Base-by-base conservation (phyloP, 2,113 vertebrate genomes). In the Stomatorhinus ivindoensis region DNA sequence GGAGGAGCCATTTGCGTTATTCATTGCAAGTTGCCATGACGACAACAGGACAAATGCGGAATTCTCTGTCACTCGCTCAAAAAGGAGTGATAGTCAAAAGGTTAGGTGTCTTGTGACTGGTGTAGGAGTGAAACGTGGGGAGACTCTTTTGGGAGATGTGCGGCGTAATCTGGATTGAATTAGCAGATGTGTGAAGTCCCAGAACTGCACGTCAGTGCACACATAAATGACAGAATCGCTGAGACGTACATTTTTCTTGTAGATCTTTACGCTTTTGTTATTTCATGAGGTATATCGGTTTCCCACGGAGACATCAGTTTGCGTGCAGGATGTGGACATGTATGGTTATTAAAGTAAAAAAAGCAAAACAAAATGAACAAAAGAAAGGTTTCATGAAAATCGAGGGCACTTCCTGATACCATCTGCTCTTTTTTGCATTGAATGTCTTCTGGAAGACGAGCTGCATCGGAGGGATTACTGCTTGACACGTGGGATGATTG, bases 41-140 rank as follows among this genome's bases (percentile, higher is more conserved):
- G 90, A 92, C 55, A 91, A 92, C 87, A 90, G 88, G 90, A 93
- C 93, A 93, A 93, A 92, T 90, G 91, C 87, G 91, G 89, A 90
- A 92, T 90, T 91, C 91, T 89, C 90, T 15, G 86, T 83, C 76
- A 73, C 61, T 24, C 3, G 24, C 82, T 87, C 6, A 44, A 44
- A 58, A 58, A 58, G 31, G 87, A 61, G 47, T 80, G 88, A 83
- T 11, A 35, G 73, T 53, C 35, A 83, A 84, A 61, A 89, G 51
- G 35, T 82, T 50, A 50, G 35, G 35, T 82, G 50, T 89, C 88
- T 35, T 51, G 46, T 80, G 44, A 31, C 27, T 76, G 53, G 19
- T 87, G 86, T 55, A 84, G 82, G 82, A 84, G 82, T 46, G 42
- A 84, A n/a, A 24, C 21, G 82, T 84, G 42, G 17, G 82, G 17